Conservation (phyloP, 2,888 invertebrate species). For the Cyaniris semiargus region DNA sequence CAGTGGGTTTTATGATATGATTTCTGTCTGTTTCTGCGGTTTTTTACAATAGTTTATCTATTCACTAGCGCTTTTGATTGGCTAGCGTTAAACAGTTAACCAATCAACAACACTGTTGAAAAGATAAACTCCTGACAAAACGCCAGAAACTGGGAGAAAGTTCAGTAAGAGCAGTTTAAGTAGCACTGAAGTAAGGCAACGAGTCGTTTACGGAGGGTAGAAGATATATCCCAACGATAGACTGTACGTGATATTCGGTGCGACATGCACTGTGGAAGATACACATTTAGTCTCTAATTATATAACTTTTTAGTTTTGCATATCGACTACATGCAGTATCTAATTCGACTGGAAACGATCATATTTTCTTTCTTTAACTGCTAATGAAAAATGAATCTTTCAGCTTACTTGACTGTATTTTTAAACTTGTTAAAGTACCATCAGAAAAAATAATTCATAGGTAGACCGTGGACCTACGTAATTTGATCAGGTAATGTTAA, state of each 20-base stretch:
- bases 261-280: slow-evolving; percentile 74
- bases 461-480: too few relatives aligned
- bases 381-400: too few relatives aligned
- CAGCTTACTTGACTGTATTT: too few relatives aligned
- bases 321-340: slow-evolving; percentile 32
- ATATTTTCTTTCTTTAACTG: background rate
- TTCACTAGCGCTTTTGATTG: too few relatives aligned
- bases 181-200: background rate
- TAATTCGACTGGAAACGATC: slow-evolving; percentile 29
- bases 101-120: background rate
- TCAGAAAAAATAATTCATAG: too few relatives aligned
- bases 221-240: slow-evolving; percentile 62
- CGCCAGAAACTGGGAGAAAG: background rate
- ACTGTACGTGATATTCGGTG: slow-evolving; percentile 70
- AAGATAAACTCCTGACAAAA: background rate
- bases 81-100: background rate
- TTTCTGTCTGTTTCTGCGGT: too few relatives aligned
- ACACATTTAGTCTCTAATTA: slow-evolving; percentile 46
- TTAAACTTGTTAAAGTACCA: too few relatives aligned
- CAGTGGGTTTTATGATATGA: too few relatives aligned
- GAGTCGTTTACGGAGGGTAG: slow-evolving; percentile 57
- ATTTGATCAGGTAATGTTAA: too few relatives aligned
- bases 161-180: background rate
- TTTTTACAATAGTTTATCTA: too few relatives aligned
- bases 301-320: slow-evolving; percentile 12